These are phyloP conservation scores for Scortum barcoo DNA, from an alignment of 2,113 vertebrate genomes.

Conservation along the genomic window DNA sequence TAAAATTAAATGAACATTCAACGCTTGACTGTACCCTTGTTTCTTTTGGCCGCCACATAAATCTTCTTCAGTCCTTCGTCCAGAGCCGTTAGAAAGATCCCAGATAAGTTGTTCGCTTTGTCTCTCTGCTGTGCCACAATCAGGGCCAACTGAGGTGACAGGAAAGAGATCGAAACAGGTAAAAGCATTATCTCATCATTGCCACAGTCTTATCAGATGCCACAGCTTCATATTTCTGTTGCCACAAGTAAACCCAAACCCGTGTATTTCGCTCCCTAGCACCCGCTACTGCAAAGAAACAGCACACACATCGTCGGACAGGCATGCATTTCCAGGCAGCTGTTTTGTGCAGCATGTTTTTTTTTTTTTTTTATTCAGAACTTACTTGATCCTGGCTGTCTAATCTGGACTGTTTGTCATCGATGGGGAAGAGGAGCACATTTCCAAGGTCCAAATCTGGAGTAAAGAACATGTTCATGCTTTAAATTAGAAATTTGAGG, in stretches of 20 bases:
- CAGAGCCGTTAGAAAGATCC: constrained; percentile 89
- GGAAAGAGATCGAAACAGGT: constrained; percentile 22
- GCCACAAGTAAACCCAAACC: not conserved
- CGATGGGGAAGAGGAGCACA: constrained; percentile 91
- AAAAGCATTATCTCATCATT: not conserved
- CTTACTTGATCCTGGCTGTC: constrained; percentile 90
- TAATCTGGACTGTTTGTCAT: constrained; percentile 90
- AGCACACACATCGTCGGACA: accelerated
- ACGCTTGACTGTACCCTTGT: constrained; percentile 82
- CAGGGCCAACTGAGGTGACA: constrained; percentile 87
- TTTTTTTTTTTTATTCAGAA: constrained; percentile 22
- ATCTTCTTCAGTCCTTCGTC: constrained; percentile 93
- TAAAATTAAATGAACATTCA: not conserved
- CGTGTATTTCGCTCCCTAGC: not conserved
- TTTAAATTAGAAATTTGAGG: not conserved
- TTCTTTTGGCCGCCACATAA: constrained; percentile 86
- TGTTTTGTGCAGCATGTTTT: not conserved
- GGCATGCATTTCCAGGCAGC: not conserved
- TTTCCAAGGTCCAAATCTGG: constrained; percentile 90
- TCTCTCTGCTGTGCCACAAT: constrained; percentile 92
- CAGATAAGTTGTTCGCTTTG: constrained; percentile 88
- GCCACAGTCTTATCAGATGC: not conserved
- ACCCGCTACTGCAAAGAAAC: not conserved
- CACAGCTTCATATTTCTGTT: constrained; percentile 3
- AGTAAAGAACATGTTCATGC: constrained; percentile 23